These are phyloP conservation scores for Odontocolon sp. DNA, from an alignment of 2,888 invertebrate genomes.

Conservation along the genomic window DNA sequence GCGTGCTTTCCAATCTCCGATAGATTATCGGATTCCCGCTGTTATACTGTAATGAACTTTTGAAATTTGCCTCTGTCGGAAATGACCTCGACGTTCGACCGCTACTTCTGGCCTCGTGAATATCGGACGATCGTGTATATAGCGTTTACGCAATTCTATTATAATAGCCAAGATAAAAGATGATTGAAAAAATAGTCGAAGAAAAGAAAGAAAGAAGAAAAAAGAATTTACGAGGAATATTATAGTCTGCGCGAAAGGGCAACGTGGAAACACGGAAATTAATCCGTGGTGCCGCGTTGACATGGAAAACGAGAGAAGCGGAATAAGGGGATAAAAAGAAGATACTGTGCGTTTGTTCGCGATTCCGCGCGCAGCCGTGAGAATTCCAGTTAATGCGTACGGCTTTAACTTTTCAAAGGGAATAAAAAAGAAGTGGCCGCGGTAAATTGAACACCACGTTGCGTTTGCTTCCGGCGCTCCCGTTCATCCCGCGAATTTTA, in stretches of 20 bases:
- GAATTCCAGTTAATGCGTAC: slow-evolving; percentile 10
- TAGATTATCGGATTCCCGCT: slow-evolving; percentile 19
- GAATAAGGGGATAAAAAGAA: slow-evolving; percentile 17
- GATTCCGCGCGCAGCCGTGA: not conserved
- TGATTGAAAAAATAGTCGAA: not conserved
- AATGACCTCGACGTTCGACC: slow-evolving; percentile 49
- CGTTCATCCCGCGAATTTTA: slow-evolving; percentile 37
- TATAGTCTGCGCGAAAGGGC: slow-evolving; percentile 34
- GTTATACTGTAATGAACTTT: slow-evolving; percentile 48
- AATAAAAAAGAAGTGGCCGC: slow-evolving; percentile 18
- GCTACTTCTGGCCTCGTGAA: slow-evolving; percentile 47
- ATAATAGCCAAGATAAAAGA: not conserved
- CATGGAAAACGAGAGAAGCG: not conserved
- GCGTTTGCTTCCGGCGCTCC: not conserved
- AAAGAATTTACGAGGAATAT: slow-evolving; percentile 47
- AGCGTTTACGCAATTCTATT: slow-evolving; percentile 1
- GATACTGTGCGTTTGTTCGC: slow-evolving; percentile 12
- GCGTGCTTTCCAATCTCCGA: slow-evolving; percentile 23
- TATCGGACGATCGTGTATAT: slow-evolving; percentile 30
- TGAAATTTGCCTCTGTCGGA: slow-evolving; percentile 47
- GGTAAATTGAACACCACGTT: slow-evolving; percentile 37
- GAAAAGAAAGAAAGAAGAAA: not conserved
- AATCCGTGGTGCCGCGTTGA: slow-evolving; percentile 44
- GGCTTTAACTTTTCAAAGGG: slow-evolving; percentile 22
- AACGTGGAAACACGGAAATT: slow-evolving; percentile 50